phyloP scores from a whole-genome alignment of 1,140 invertebrate species.

The Nasonia giraulti region DNA sequence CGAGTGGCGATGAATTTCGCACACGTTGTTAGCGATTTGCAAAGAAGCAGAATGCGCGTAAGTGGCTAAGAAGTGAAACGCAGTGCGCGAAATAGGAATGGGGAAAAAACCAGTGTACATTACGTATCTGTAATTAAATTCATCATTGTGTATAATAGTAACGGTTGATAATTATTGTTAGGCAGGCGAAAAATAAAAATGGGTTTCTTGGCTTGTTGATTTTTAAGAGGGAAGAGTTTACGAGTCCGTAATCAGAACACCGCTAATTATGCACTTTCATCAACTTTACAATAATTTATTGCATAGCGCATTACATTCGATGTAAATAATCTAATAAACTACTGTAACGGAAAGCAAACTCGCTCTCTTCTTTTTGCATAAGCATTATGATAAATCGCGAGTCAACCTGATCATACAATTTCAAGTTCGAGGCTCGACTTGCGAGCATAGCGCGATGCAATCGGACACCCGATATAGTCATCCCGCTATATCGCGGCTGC shows the following conservation, averaged over 20 bases:
- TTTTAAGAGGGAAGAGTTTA: slow-evolving; percentile 4
- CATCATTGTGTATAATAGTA: background rate
- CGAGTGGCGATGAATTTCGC: background rate
- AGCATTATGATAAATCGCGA: background rate
- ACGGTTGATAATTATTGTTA: background rate
- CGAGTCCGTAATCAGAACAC: background rate
- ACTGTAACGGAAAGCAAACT: background rate
- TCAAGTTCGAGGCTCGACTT: background rate
- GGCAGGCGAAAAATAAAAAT: background rate
- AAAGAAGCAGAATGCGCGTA: slow-evolving; percentile 10
- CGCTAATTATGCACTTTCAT: slow-evolving; percentile 17
- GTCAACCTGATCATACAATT: background rate
- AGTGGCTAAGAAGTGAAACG: background rate
- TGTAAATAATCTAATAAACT: slow-evolving; percentile 45
- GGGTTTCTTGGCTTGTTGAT: background rate
- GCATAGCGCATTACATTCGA: slow-evolving; percentile 15
- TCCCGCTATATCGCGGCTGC: background rate
- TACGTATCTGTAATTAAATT: slow-evolving; percentile 35
- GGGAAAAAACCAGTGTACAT: background rate
- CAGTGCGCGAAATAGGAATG: background rate
- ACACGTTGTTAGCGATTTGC: slow-evolving; percentile 17
- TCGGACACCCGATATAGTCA: background rate
- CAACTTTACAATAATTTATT: slow-evolving; percentile 25
- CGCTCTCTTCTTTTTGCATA: background rate
- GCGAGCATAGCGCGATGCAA: background rate